A percentile compares a stretch with the other conserved stretches of the same genome.
These are phyloP conservation scores for Pseudomugil gertrudae DNA, from an alignment of 2,797 vertebrate species.

Conservation along the genomic window DNA sequence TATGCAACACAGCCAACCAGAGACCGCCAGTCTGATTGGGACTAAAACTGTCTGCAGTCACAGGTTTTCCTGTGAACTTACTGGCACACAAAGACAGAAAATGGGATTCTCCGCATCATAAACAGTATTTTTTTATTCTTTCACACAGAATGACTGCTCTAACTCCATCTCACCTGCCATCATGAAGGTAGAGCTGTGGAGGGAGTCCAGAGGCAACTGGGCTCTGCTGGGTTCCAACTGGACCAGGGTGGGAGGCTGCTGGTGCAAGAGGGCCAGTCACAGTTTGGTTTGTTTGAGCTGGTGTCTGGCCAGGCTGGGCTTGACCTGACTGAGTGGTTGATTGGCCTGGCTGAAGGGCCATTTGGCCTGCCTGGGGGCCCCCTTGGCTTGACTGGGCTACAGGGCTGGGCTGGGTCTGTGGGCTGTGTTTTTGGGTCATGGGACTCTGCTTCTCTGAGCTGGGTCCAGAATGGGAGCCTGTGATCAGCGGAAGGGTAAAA, in stretches of 20 bases:
- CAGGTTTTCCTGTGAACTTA: constrained; percentile 36
- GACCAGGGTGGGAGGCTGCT: constrained; percentile 63
- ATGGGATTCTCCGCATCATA: not conserved
- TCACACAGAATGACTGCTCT: constrained; percentile 8
- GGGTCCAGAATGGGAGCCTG: constrained; percentile 94
- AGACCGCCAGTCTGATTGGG: constrained; percentile 35
- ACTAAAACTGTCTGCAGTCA: constrained; percentile 33
- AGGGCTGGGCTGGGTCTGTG: constrained; percentile 89
- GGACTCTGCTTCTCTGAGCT: constrained; percentile 98
- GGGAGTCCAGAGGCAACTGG: constrained; percentile 85
- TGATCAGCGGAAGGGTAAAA: constrained; percentile 4
- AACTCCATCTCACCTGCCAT: constrained; percentile 88
- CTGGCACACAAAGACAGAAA: constrained; percentile 5
- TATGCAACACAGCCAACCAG: constrained; percentile 51
- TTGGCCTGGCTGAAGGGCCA: constrained; percentile 64
- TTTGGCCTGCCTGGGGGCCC: constrained; percentile 67
- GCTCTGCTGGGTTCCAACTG: constrained; percentile 73
- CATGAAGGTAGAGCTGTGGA: constrained; percentile 94
- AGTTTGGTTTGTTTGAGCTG: constrained; percentile 67
- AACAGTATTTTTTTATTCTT: constrained; percentile 19
- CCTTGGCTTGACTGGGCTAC: constrained; percentile 85
- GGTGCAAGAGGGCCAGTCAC: constrained; percentile 64
- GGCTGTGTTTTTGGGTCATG: constrained; percentile 94
- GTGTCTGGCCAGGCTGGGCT: constrained; percentile 63
- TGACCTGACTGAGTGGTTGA: constrained; percentile 68